phyloP scores from a whole-genome alignment of 2,888 invertebrate genomes.

The Harpagoxenus sublaevis region DNA sequence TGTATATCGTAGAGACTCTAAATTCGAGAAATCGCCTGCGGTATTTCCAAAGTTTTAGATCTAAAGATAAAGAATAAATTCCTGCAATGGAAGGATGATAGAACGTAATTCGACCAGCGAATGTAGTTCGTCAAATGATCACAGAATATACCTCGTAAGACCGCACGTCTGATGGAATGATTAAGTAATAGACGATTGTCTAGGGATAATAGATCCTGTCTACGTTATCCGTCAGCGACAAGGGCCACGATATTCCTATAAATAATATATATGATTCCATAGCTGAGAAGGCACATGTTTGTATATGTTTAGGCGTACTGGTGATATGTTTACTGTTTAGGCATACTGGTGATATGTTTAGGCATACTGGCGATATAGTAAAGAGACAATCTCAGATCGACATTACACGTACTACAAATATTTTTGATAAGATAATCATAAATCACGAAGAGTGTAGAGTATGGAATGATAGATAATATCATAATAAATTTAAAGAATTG shows the following conservation, averaged over 20 bases:
- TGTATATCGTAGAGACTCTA: neutral
- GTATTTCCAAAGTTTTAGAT: conserved; percentile 35
- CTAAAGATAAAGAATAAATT: conserved; percentile 4
- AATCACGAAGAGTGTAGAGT: neutral
- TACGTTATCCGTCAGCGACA: conserved; percentile 28
- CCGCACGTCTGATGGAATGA: conserved; percentile 53
- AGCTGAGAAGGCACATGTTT: conserved; percentile 28
- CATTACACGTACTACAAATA: neutral
- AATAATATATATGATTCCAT: conserved; percentile 26
- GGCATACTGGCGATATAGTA: conserved; percentile 24
- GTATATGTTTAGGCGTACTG: conserved; percentile 20
- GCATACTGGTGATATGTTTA: conserved; percentile 15
- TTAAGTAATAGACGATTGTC: conserved; percentile 60
- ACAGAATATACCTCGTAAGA: conserved; percentile 64
- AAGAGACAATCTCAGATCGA: neutral
- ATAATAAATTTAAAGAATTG: conserved; percentile 24
- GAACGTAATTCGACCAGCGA: conserved; percentile 70
- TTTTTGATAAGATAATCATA: neutral
- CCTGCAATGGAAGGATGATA: conserved; percentile 41
- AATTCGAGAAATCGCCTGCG: conserved; percentile 33
- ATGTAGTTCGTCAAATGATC: conserved; percentile 60
- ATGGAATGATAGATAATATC: neutral
- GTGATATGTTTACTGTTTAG: neutral
- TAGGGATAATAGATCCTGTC: conserved; percentile 46
- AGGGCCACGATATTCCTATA: conserved; percentile 35